Evolutionary conservation across 2,113 vertebrate species (phyloP), one percentile per base, ranked within the genome.

Genomic region (Xiphophorus hellerii): DNA sequence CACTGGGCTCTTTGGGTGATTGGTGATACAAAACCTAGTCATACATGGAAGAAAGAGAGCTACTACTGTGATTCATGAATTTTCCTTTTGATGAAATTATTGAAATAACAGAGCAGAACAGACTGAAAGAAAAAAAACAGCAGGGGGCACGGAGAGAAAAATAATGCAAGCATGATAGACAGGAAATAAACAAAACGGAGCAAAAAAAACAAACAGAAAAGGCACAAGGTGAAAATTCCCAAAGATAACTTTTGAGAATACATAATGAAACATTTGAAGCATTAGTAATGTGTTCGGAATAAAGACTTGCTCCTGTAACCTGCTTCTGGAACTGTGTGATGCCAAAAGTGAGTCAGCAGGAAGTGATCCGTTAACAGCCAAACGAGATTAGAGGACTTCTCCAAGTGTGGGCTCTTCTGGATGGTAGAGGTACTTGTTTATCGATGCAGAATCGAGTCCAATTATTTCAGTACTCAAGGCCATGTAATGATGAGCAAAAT

Each of bases 151-250:
- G 3, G 5, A 51, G 37, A n/a, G 37, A 62, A 37, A 71, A 22
- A 68, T 3, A 10, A 22, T 20, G 15, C 27, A 75, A 39, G 54
- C 6, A 14, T 63, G 4, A 67, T 31, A 54, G 27, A 51, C 27
- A 74, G 35, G 51, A 61, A 61, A 71, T 14, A 72, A 48, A 70
- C 39, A 58, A 80, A 60, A 76, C 13, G 11, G 31, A 25, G 35
- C 66, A 29, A 8, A 1, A 31, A 3, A 30, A 30, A 1, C 25
- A 67, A 33, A 66, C 9, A 61, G 9, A 28, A 15, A 70, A 58
- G 30, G 48, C 14, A 44, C 6, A 44, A 20, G 0, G 35, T 4
- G 29, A 62, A 62, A 12, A 66, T n/a, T 17, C 37, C 6, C 2
- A 28, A 69, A 22, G n/a, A 54, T 5, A 58, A 68, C 29, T 9